Conservation (phyloP, 2,888 invertebrate genomes). For the Rhorus exstirpatorius region DNA sequence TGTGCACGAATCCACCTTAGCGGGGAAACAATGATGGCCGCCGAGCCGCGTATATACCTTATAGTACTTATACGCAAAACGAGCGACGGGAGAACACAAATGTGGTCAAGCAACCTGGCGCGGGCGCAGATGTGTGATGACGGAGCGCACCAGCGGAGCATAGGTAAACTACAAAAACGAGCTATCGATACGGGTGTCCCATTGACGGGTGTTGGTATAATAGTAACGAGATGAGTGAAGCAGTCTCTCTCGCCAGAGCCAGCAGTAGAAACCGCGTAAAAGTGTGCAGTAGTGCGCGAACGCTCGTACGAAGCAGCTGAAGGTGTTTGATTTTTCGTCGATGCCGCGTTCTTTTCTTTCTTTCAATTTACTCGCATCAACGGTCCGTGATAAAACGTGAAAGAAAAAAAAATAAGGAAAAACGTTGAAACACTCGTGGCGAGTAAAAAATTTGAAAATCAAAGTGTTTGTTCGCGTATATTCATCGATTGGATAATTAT, state of each 20-base stretch:
- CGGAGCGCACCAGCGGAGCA: conserved; percentile 34
- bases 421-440: neutral
- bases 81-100: conserved; percentile 17
- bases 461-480: neutral
- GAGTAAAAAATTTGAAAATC: neutral
- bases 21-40: conserved; percentile 35
- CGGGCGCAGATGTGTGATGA: conserved; percentile 27
- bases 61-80: neutral
- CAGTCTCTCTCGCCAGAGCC: too few species aligned
- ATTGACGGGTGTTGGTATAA: conserved; percentile 65
- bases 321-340: neutral
- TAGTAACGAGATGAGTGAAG: conserved; percentile 45
- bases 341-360: neutral
- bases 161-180: conserved; percentile 57
- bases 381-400: neutral
- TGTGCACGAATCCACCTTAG: too few species aligned
- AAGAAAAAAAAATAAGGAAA: neutral
- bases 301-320: conserved; percentile 46
- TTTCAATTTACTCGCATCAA: neutral
- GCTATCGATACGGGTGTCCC: conserved; percentile 63
- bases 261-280: conserved; percentile 29
- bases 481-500: conserved; percentile 50
- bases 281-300: conserved; percentile 61
- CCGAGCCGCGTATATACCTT: neutral
- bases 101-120: conserved; percentile 44